Evolutionary conservation across 1,140 invertebrate genomes (phyloP).

Genomic region (Drosophila kepulauana): DNA sequence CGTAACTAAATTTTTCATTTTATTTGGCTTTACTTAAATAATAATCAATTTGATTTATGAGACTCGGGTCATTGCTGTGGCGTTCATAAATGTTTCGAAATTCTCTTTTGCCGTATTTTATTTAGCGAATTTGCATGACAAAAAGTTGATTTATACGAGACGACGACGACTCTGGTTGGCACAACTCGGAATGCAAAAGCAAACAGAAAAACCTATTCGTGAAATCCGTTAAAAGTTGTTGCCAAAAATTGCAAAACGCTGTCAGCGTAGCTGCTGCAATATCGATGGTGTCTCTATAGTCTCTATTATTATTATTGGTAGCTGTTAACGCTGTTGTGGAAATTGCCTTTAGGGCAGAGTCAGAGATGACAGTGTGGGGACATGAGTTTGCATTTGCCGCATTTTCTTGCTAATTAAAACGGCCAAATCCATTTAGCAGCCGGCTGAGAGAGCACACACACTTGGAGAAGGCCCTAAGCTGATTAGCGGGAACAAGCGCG

Average conservation of each 20-base stretch:
- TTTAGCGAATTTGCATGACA: constrained; percentile 59
- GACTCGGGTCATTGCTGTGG: constrained; percentile 67
- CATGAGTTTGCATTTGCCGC: constrained; percentile 56
- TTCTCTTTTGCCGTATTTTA: constrained; percentile 52
- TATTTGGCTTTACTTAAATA: constrained; percentile 63
- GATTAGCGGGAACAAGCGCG: constrained; percentile 37
- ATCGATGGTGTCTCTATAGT: neutral
- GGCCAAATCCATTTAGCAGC: constrained; percentile 77
- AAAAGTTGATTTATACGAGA: constrained; percentile 75
- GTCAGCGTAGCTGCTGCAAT: constrained; percentile 11
- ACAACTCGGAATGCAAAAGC: constrained; percentile 64
- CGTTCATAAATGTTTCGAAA: constrained; percentile 59
- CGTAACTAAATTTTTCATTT: constrained; percentile 54
- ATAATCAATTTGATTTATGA: constrained; percentile 80
- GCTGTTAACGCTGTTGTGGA: constrained; percentile 4
- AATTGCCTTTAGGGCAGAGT: constrained; percentile 8
- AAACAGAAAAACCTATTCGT: constrained; percentile 10
- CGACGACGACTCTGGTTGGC: constrained; percentile 64
- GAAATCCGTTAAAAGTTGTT: constrained; percentile 8
- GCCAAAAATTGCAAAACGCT: constrained; percentile 33
- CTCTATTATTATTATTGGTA: constrained; percentile 28
- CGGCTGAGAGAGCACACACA: neutral
- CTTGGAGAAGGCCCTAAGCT: constrained; percentile 37
- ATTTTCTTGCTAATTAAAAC: constrained; percentile 79
- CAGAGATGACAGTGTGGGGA: neutral